Base-by-base conservation (phyloP, 2,888 invertebrate genomes). In the Hyles lineata region DNA sequence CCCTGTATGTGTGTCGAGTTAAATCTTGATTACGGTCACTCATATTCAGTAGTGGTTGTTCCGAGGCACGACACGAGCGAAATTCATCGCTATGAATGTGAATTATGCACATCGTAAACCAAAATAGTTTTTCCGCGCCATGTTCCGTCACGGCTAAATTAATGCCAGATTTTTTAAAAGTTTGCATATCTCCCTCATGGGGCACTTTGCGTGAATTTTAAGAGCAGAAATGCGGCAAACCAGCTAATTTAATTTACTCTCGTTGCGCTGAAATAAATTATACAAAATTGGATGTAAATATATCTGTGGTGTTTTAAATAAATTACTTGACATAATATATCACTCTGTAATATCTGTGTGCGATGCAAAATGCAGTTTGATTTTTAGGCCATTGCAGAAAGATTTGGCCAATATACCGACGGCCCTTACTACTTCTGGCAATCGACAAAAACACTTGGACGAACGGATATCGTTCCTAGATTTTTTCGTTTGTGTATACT, bases 21-120 rank as follows among this genome's bases (percentile, higher is more conserved):
- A 32, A 63, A 63, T 63, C n/a, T 63, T 63, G 63, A 43, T 63
- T 63, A 63, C 63, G 11, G 19, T 62, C 21, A 63, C 35, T 63
- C 21, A 63, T 63, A 63, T 63, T 15, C 21, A 43, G 4, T 43
- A 35, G 35, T 63, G 35, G 21, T 11, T 35, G 63, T 63, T 9
- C 43, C 21, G 35, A 63, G 43, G 21, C n/a, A 63, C 15, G 15
- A 63, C n/a, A 63, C 6, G 15, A 19, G 25, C 15, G 15, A 63
- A 43, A 43, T 63, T 32, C 32, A 63, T 11, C 11, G 63, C 35
- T 11, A 67, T 67, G 43, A 67, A 21, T 43, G 21, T 43, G 43
- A 67, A 67, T 43, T 23, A 67, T 43, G 32, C 9, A 67, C 63
- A 43, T n/a, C 63, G 19, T 67, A 50, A 62, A n/a, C 62, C 29